Evolutionary conservation across 2,797 vertebrate species (phyloP), one percentile per base, ranked within the genome.

Genomic region (Myripristis murdjan): DNA sequence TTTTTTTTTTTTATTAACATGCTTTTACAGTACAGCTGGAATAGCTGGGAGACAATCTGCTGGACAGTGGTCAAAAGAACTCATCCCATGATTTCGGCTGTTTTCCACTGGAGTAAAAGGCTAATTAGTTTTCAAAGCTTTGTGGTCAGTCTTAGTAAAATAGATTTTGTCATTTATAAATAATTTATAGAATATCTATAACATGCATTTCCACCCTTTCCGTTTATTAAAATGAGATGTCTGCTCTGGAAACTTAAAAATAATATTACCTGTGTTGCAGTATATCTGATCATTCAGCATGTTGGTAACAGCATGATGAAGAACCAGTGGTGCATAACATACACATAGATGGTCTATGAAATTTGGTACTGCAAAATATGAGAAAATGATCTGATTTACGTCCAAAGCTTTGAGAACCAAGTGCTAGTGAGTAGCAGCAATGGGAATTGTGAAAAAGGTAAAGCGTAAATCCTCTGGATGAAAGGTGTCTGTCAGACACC

Each of bases 1-100:
- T n/a, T n/a, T n/a, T n/a, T n/a, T 51, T 51, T 51, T 15, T 88
- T 89, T 89, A 93, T 91, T 95, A 92, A 89, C 89, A 94, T 94
- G 86, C 88, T n/a, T 92, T 91, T 90, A 91, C 87, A 71, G 63
- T 87, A 87, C 85, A 73, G 67, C 85, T 89, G 91, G 88, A 91
- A 93, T 89, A 84, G 91, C 88, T 79, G 85, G 94, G 93, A 91
- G 87, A 91, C 65, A 88, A 70, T 80, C 54, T 87, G 89, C 86
- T 91, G 80, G 88, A 92, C 84, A 92, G 53, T 74, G 69, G 77
- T 86, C 86, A 46, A 85, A 78, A 82, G 44, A 79, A 78, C 87
- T 74, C 72, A 78, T 71, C 74, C 60, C 77, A 79, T 62, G 62
- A 47, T 83, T 91, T 83, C 63, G 64, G 84, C 73, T 57, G 74